These are phyloP conservation scores for Platycnemis pennipes DNA, from an alignment of 2,888 invertebrate genomes.

Conservation along the genomic window DNA sequence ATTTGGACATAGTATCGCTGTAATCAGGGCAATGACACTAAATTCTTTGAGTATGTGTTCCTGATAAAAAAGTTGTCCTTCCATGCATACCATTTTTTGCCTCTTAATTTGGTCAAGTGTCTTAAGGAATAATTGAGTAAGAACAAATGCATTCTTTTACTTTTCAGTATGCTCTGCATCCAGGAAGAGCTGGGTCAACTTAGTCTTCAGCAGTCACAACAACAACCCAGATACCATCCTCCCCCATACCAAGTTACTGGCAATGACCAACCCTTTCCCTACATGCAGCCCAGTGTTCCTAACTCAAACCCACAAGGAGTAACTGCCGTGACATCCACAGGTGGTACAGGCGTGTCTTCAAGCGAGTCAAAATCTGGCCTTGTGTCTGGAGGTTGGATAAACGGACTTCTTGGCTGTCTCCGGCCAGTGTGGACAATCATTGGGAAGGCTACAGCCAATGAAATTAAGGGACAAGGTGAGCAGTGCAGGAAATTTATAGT, in stretches of 20 bases:
- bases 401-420: conserved; percentile 93
- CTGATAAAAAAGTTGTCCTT: no score
- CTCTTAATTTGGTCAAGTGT: no score
- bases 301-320: not conserved
- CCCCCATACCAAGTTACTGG: not conserved
- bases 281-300: conserved; percentile 22
- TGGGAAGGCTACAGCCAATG: conserved; percentile 87
- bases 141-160: no score
- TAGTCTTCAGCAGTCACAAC: conserved; percentile 76
- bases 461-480: conserved; percentile 85
- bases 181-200: conserved; percentile 84
- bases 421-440: conserved; percentile 93
- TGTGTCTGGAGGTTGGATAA: conserved; percentile 84
- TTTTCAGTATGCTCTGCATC: conserved; percentile 84
- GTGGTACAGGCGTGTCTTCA: not conserved
- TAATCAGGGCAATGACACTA: no score
- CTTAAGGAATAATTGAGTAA: no score
- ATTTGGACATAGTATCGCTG: no score
- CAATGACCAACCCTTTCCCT: not conserved
- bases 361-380: conserved; percentile 48
- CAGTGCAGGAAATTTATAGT: conserved; percentile 69
- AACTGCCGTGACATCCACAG: conserved; percentile 40
- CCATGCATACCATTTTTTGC: no score
- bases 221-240: not conserved
- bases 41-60: no score